Base-by-base conservation (phyloP, 2,888 invertebrate species). In the Mechanitis mazaeus region DNA sequence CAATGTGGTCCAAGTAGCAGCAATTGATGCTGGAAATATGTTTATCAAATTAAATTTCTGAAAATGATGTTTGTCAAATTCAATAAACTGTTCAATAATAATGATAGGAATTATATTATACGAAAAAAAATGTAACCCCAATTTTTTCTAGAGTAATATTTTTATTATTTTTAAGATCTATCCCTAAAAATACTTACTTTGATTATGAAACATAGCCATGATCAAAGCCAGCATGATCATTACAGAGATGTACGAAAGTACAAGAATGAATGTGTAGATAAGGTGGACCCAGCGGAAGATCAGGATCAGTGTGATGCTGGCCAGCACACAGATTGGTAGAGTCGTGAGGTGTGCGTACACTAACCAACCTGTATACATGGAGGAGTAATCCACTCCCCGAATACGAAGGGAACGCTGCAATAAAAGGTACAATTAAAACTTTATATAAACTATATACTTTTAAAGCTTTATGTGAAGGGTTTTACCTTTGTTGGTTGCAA, bases 261-360 rank as follows among this genome's bases (percentile, higher is more conserved):
- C 63, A 7, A 83, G 73, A 50, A 83, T 54, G 33, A 87, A 64
- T 0, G 81, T 79, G 57, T 72, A 73, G 2, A 84, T n/a, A 20
- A 87, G 66, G 57, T 86, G 81, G 66, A 88, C 83, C 88, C 88
- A 88, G 12, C 88, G 72, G 75, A 87, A 88, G 65, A 86, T 81
- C 45, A 85, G 75, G 63, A 84, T 84, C 33, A 88, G 75, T 0
- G 83, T 74, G 54, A 84, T 63, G 56, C 82, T 68, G 0, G 77
- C 84, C 7, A 86, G 72, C 12, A 85, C 31, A 67, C 85, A 84
- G 55, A 78, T 72, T 0, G 88, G 88, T 12, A 85, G 54, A 0
- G 79, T 80, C 0, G 85, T 83, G 59, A 88, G 62, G 67, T 76
- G 78, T 0, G 80, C 81, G 71, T 78, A 88, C 33, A 75, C 68